Percentiles rank a stretch among this genome's conserved stretches.
phyloP scores from a whole-genome alignment of 2,113 vertebrate species.

The Tragelaphus buxtoni region DNA sequence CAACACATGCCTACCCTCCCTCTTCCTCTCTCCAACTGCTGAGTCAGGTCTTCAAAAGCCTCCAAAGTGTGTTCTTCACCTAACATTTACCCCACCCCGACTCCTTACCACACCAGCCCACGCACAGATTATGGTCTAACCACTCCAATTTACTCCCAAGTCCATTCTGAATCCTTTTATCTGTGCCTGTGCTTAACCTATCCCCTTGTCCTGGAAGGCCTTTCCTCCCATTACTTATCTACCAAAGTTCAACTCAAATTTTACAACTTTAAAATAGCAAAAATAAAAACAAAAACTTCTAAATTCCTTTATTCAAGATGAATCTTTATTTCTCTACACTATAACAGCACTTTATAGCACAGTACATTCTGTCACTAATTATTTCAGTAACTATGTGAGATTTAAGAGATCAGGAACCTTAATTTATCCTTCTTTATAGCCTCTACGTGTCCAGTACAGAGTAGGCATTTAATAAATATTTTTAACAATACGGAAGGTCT shows the following conservation, averaged over 20 bases:
- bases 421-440: neutral
- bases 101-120: neutral
- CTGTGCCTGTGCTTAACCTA: neutral
- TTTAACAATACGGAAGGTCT: neutral
- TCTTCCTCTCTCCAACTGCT: neutral
- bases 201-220: neutral
- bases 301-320: constrained; percentile 22
- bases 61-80: neutral
- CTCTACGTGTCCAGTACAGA: neutral
- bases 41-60: neutral
- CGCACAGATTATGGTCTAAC: neutral
- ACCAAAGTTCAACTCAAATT: neutral
- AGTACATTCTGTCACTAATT: neutral
- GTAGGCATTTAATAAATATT: neutral
- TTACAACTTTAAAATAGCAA: neutral
- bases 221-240: neutral
- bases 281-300: neutral
- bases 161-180: neutral
- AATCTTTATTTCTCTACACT: constrained; percentile 1
- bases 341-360: neutral
- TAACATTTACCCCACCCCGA: neutral
- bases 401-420: neutral
- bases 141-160: neutral
- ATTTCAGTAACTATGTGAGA: neutral
- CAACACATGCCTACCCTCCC: neutral